A percentile compares a stretch with the other conserved stretches of the same genome.
phyloP scores from a whole-genome alignment of 1,140 invertebrate genomes.

The Drosophila biarmipes region DNA sequence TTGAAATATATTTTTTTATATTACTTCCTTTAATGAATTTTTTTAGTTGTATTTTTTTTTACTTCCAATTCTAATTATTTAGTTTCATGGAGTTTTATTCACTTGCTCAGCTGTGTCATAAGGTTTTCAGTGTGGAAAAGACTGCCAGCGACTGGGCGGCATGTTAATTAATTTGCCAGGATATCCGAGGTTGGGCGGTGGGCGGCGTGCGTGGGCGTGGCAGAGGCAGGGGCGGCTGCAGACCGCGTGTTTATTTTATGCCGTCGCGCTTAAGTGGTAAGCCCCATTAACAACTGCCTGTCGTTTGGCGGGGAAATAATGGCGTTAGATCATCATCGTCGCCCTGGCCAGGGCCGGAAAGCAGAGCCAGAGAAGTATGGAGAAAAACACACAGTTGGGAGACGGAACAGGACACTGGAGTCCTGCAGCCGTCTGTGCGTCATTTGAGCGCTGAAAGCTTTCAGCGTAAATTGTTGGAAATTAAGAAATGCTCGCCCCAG shows the following conservation, averaged over 20 bases:
- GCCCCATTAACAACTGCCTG: conserved; percentile 82
- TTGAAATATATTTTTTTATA: too few relatives aligned
- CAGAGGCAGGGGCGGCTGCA: background rate
- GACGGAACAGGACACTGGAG: conserved; percentile 38
- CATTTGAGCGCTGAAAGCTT: conserved; percentile 82
- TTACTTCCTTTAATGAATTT: too few relatives aligned
- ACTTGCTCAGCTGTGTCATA: too few relatives aligned
- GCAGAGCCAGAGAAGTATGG: background rate
- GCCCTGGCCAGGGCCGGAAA: conserved; percentile 37
- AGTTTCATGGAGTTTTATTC: background rate
- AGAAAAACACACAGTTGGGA: conserved; percentile 14
- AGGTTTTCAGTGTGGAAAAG: conserved; percentile 9
- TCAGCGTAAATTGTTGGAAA: conserved; percentile 82
- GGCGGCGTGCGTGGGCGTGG: background rate
- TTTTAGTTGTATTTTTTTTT: background rate
- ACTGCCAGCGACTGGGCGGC: conserved; percentile 44
- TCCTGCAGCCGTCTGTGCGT: conserved; percentile 56
- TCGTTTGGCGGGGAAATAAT: conserved; percentile 77
- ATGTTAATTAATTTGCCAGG: conserved; percentile 83
- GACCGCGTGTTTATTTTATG: conserved; percentile 77
- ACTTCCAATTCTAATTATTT: background rate
- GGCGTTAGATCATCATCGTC: conserved; percentile 82
- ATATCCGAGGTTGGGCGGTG: conserved; percentile 53
- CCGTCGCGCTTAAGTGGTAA: conserved; percentile 82
- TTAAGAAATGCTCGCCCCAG: conserved; percentile 72